phyloP scores from a whole-genome alignment of 2,797 vertebrate genomes.

The Pteropus rufus region DNA sequence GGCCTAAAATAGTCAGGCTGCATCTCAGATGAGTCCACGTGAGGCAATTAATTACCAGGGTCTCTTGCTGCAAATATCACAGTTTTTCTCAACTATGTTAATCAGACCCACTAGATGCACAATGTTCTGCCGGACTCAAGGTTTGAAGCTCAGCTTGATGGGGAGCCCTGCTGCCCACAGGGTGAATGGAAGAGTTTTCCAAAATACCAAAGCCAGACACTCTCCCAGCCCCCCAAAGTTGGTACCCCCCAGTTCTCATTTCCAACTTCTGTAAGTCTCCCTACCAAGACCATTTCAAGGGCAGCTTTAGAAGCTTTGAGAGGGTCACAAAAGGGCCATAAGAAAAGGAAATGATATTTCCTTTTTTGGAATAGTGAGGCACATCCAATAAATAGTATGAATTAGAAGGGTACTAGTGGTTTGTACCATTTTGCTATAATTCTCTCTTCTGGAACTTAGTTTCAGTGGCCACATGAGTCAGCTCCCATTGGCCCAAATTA shows the following conservation, averaged over 20 bases:
- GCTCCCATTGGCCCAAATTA: conserved; percentile 78
- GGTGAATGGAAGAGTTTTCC: neutral
- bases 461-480: conserved; percentile 79
- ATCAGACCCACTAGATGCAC: conserved; percentile 20
- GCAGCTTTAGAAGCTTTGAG: neutral
- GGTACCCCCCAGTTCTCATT: neutral
- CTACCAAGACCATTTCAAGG: neutral
- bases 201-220: neutral
- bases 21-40: conserved; percentile 35
- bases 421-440: conserved; percentile 76
- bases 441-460: conserved; percentile 77
- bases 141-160: neutral
- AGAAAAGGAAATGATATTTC: neutral
- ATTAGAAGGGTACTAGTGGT: conserved; percentile 69
- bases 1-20: conserved; percentile 37
- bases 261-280: neutral
- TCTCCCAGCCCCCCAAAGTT: neutral
- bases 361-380: conserved; percentile 16
- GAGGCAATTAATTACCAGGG: conserved; percentile 44
- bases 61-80: conserved; percentile 49
- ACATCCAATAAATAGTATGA: conserved; percentile 74
- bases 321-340: neutral
- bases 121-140: conserved; percentile 20
- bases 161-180: neutral
- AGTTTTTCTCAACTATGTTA: conserved; percentile 31